phyloP scores from a whole-genome alignment of 2,888 invertebrate species.

The Eumacrocentrus americanus region DNA sequence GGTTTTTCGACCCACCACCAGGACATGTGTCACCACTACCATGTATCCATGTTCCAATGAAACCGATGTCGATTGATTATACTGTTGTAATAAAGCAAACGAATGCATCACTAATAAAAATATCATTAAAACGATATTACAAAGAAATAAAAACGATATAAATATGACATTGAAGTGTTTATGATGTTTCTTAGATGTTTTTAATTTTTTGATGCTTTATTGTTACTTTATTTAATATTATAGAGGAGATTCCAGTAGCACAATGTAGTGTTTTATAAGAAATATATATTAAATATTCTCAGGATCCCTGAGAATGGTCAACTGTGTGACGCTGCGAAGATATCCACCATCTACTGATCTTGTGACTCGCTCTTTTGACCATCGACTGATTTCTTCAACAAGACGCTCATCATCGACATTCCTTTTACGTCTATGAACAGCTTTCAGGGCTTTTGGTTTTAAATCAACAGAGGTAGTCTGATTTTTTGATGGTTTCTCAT shows the following conservation, averaged over 20 bases:
- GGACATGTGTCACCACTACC: constrained; percentile 18
- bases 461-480: background rate
- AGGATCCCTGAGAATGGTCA: no score
- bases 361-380: constrained; percentile 40
- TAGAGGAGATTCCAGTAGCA: no score
- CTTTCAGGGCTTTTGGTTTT: background rate
- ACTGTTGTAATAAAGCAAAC: background rate
- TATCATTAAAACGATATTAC: no score
- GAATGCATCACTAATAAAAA: background rate
- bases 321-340: constrained; percentile 39
- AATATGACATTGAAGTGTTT: no score
- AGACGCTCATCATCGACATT: constrained; percentile 10
- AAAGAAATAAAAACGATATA: no score
- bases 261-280: no score
- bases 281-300: no score
- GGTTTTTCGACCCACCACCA: constrained; percentile 9
- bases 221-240: no score
- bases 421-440: background rate
- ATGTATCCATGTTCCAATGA: constrained; percentile 12
- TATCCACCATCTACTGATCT: constrained; percentile 31
- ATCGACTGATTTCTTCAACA: constrained; percentile 34
- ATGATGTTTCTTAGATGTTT: no score
- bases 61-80: background rate
- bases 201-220: no score
- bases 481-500: constrained; percentile 13